These are phyloP conservation scores for Solenodon paradoxus DNA, from an alignment of 2,113 vertebrate species.

Conservation along the genomic window DNA sequence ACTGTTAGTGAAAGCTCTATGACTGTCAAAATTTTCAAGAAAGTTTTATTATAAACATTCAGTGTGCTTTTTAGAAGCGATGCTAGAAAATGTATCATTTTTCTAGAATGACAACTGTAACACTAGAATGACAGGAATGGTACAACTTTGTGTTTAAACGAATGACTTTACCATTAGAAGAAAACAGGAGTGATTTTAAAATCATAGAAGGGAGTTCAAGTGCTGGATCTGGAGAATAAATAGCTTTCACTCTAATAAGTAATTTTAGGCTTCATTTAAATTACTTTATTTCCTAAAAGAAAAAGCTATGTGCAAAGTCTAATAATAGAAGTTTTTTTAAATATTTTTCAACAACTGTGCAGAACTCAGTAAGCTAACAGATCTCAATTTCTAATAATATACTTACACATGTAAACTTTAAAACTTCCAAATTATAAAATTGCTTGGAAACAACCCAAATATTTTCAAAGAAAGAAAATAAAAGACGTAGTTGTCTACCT, in stretches of 20 bases:
- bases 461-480: background rate
- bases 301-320: background rate
- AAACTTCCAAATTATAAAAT: background rate
- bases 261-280: background rate
- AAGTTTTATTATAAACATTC: background rate
- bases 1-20: background rate
- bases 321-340: background rate
- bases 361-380: background rate
- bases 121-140: background rate
- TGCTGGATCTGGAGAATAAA: background rate
- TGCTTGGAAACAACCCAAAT: background rate
- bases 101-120: background rate
- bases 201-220: background rate
- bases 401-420: background rate
- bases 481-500: background rate
- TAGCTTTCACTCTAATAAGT: background rate
- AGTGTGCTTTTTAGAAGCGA: background rate
- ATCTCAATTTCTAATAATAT: background rate
- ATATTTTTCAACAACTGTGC: background rate
- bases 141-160: background rate
- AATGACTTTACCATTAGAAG: background rate
- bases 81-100: background rate
- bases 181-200: background rate
- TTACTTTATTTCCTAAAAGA: background rate
- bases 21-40: background rate